phyloP scores from a whole-genome alignment of 2,797 vertebrate genomes.

The Alosa sapidissima region DNA sequence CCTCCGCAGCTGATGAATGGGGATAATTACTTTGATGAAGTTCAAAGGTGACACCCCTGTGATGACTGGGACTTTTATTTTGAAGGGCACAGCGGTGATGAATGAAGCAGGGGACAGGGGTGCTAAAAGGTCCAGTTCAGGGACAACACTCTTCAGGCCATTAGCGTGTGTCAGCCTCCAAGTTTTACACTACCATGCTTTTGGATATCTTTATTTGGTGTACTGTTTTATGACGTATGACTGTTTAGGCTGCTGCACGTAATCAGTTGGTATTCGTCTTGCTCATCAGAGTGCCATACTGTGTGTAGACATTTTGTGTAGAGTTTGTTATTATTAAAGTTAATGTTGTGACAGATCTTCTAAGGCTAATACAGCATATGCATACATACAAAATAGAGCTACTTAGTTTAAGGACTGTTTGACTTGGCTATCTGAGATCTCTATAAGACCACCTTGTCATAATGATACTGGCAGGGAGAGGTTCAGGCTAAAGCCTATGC shows the following conservation, averaged over 20 bases:
- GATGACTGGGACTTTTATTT: conserved; percentile 51
- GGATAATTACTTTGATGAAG: conserved; percentile 76
- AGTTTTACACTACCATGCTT: background rate
- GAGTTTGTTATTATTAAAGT: background rate
- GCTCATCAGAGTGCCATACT: background rate
- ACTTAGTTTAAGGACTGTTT: background rate
- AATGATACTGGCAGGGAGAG: background rate
- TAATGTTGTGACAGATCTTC: background rate
- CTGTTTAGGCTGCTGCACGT: background rate
- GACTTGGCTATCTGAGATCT: background rate
- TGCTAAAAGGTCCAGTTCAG: background rate
- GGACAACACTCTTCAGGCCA: background rate
- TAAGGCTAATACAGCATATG: background rate
- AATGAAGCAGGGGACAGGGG: background rate
- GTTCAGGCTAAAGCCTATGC: background rate
- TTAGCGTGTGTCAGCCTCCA: background rate
- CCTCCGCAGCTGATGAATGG: conserved; percentile 69
- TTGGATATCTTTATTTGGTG: background rate
- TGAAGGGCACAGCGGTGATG: background rate
- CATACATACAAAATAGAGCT: background rate
- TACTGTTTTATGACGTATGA: background rate
- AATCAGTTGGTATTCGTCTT: background rate
- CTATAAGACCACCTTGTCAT: background rate
- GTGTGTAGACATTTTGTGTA: background rate
- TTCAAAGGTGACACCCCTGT: conserved; percentile 76